Evolutionary conservation across 2,888 invertebrate genomes (phyloP).

Genomic region (Notodonta ziczac): DNA sequence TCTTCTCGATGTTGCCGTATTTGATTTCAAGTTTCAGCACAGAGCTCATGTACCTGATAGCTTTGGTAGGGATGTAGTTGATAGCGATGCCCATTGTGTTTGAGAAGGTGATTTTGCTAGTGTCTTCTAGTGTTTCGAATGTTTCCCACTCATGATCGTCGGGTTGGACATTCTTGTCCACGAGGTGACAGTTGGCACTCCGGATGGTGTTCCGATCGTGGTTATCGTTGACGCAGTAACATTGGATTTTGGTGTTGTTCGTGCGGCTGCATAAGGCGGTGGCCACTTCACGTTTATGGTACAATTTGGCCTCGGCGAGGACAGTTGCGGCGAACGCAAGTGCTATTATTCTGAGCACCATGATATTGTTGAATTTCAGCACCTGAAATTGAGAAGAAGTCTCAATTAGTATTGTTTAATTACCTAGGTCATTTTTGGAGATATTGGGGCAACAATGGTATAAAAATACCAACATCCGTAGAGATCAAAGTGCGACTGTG

Average conservation of each 20-base stretch:
- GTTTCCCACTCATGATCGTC: constrained; percentile 87
- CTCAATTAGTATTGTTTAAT: too few species aligned
- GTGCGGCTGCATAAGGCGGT: constrained; percentile 62
- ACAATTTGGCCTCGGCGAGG: constrained; percentile 57
- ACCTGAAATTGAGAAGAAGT: constrained; percentile 51
- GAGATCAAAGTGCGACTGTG: too few species aligned
- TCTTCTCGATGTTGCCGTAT: constrained; percentile 87
- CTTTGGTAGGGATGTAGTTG: constrained; percentile 87
- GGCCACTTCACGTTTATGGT: constrained; percentile 54
- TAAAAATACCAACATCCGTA: too few species aligned
- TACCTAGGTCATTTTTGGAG: too few species aligned
- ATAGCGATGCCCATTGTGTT: constrained; percentile 87
- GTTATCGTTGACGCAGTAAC: constrained; percentile 60
- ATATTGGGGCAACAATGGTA: too few species aligned
- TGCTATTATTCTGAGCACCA: constrained; percentile 60
- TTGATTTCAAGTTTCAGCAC: constrained; percentile 86
- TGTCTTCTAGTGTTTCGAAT: constrained; percentile 86
- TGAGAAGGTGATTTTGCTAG: constrained; percentile 87
- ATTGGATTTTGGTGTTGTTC: constrained; percentile 65
- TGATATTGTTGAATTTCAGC: constrained; percentile 32
- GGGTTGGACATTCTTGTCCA: constrained; percentile 80
- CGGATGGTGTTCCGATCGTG: constrained; percentile 66
- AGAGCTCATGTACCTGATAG: constrained; percentile 84
- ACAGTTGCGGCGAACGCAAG: constrained; percentile 51
- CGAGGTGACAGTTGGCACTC: constrained; percentile 89